Base-by-base conservation (phyloP, 2,113 vertebrate genomes). In the Gallinago jamesoni region DNA sequence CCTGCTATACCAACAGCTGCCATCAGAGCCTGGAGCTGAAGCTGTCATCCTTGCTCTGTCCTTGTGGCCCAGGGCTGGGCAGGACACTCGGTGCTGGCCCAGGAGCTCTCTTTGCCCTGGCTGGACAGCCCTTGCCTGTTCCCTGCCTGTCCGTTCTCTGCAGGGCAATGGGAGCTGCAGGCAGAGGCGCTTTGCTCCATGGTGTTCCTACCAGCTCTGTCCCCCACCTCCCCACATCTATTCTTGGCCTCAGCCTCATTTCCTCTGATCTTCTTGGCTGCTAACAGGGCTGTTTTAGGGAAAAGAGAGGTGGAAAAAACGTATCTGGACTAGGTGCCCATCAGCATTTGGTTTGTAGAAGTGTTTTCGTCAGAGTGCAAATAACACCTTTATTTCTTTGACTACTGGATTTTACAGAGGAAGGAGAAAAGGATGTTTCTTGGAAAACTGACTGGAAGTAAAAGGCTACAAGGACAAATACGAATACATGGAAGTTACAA, bases 1-100 rank as follows among this genome's bases (percentile, higher is more conserved):
- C 24, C 67, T 63, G 33, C 33, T 31, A 18, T 1, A 1, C 35
- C 39, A 60, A 47, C 19, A 55, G 45, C 30, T 70, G 64, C 89
- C 1, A 0, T 47, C 50, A 48, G 24, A 79, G 22, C 57, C 33
- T 0, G 0, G 41, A 43, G 39, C 27, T 31, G 45, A 72, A 76
- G 60, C 9, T 14, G 22, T 10, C n/a, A 28, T 20, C 57, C 39
- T 10, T 70, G 52, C 22, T 22, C 63, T 66, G 23, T 25, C 16
- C 52, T 31, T 19, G 52, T 6, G n/a, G 43, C 9, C 48, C 19
- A 20, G n/a, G 56, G 62, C 30, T 31, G 14, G n/a, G 45, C 45
- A 50, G 37, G 22, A 25, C 18, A 33, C 28, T 27, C 1, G 0
- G 27, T 8, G 24, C 35, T 52, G 33, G 12, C 24, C 24, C 30